Base-by-base conservation (phyloP, 1,140 invertebrate genomes). In the Neuroterus valhalla region DNA sequence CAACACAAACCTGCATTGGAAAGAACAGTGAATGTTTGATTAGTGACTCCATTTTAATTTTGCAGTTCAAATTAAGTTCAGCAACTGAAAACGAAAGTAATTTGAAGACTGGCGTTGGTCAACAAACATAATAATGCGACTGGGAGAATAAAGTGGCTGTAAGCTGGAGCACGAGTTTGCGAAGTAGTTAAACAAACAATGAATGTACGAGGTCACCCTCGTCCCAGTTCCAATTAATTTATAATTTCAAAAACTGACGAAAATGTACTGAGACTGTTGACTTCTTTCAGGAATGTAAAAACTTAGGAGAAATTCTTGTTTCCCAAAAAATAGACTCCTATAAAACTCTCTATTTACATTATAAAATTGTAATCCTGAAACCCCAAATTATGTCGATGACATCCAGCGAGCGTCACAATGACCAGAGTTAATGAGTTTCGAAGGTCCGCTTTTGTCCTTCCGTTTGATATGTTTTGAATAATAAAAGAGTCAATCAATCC, bases 101-200 rank as follows among this genome's bases (percentile, higher is more conserved):
- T 38, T 38, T 38, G 6, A 38, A 38, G 10, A 38, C 1, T 38
- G 3, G 6, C 31, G 31, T 38, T 38, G 31, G 31, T 38, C 31
- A 38, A 38, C 31, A 38, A 38, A 38, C 31, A 38, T 38, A 38
- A 38, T 62, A 15, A 62, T 15, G 55, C 55, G 23, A 38, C 6
- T 26, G 26, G 17, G 31, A 23, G 55, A 62, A 14, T 31, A 62
- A 62, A 62, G 52, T 62, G 23, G 52, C 6, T 15, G 14, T 62
- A 6, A 62, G 12, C 55, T 62, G 55, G 55, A 62, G 42, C 66
- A 71, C 52, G 52, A 71, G 50, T 71, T 71, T 71, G 62, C 70
- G 50, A 71, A 71, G 31, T 62, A 71, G 70, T 71, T 71, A 62
- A 62, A 71, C 70, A 62, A 71, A 71, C 52, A 43, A 62, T 62